Evolutionary conservation across 2,113 vertebrate species (phyloP), one percentile per base, ranked within the genome.

Genomic region (Puntigrus tetrazona): DNA sequence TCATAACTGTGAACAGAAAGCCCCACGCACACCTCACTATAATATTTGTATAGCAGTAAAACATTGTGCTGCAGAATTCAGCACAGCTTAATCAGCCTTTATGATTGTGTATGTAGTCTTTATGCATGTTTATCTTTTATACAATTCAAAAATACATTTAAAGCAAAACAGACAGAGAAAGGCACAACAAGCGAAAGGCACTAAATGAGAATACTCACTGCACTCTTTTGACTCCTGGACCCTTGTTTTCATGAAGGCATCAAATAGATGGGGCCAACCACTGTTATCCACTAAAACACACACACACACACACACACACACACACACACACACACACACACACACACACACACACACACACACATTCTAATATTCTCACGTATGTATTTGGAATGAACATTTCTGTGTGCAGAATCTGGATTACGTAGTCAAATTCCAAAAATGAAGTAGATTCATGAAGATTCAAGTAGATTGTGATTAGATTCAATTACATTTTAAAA

Each of bases 211-310:
- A 70, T 45, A 90, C 92, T 94, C 76, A 94, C 93, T 70, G 85
- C 93, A 94, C 41, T 88, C 77, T 1, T 88, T 86, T 0, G 78
- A 72, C 84, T 90, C 90, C 0, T 92, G 88, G 27, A 90, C 83
- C 11, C 82, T 90, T 0, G 34, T 81, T 18, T 87, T 89, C 88
- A 91, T 88, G 78, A 91, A 88, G 31, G 88, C 72, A 3, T 91
- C 90, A 72, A 93, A 84, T 25, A 93, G 85, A 55, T 92, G 89
- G 3, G 92, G 91, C 94, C 94, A 94, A 8, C 93, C 92, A 0
- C 90, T 91, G 88, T 90, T 90, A 78, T 94, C 92, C 87, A 92
- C 93, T 93, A 76, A 4, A 80, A 47, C 55, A 73, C 70, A 87
- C 41, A 86, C 36, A 82, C n/a, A n/a, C n/a, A n/a, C 47, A 73